A percentile compares a stretch with the other conserved stretches of the same genome.
phyloP scores from a whole-genome alignment of 64 coral and sea anemone genomes.

The Cladopsammia gracilis region DNA sequence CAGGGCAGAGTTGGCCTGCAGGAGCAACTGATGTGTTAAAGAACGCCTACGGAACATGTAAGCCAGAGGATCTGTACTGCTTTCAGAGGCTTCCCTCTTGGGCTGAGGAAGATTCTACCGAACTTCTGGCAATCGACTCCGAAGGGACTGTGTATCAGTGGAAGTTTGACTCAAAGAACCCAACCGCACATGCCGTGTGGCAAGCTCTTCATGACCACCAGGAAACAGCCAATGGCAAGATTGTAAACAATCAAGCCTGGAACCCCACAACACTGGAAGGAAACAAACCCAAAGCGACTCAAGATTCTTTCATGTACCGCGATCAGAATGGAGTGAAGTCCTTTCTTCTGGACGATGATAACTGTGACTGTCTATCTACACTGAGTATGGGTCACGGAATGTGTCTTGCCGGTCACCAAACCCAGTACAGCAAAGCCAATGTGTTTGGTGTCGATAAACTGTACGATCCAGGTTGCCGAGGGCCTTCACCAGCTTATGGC shows the following conservation, averaged over 20 bases:
- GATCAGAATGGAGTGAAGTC: constrained; percentile 80
- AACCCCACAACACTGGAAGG: constrained; percentile 41
- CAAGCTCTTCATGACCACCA: constrained; percentile 59
- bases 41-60: constrained; percentile 70
- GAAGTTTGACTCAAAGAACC: constrained; percentile 76
- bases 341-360: constrained; percentile 77
- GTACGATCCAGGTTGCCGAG: constrained; percentile 60
- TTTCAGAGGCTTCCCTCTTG: constrained; percentile 73
- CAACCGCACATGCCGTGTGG: constrained; percentile 82
- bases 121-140: constrained; percentile 69
- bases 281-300: constrained; percentile 38
- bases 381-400: constrained; percentile 84
- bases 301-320: constrained; percentile 88
- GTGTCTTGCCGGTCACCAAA: constrained; percentile 46
- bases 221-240: constrained; percentile 8
- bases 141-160: constrained; percentile 75
- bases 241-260: constrained; percentile 45
- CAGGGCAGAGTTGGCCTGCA: constrained; percentile 58
- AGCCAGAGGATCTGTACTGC: constrained; percentile 44
- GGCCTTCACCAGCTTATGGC: constrained; percentile 32
- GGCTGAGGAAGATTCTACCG: constrained; percentile 65
- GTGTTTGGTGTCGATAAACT: constrained; percentile 73
- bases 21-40: constrained; percentile 64
- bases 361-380: constrained; percentile 76
- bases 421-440: constrained; percentile 26